Percentiles rank a stretch among this genome's conserved stretches.
Conservation (phyloP, 1,140 invertebrate genomes). For the Hylaeus volcanicus region DNA sequence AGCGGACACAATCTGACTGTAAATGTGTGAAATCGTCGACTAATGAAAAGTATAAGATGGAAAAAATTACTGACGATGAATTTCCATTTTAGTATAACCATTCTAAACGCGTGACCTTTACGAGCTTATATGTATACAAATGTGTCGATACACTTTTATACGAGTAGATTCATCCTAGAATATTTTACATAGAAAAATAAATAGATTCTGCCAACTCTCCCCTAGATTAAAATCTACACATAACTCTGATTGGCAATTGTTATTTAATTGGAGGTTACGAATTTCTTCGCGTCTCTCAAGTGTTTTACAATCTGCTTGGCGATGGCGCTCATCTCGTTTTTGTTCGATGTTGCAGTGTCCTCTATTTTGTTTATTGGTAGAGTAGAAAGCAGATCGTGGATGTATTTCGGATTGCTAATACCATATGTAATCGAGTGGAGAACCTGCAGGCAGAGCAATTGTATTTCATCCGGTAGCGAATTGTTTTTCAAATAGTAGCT, state of each 20-base stretch:
- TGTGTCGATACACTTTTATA: not conserved
- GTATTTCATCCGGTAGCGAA: constrained; percentile 61
- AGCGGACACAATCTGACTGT: too few relatives aligned
- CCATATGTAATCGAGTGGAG: constrained; percentile 74
- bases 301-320: constrained; percentile 62
- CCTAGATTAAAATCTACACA: not conserved
- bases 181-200: too few relatives aligned
- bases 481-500: constrained; percentile 59
- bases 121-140: not conserved
- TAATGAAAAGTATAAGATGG: too few relatives aligned
- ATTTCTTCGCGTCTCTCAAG: constrained; percentile 41
- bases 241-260: not conserved
- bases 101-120: too few relatives aligned
- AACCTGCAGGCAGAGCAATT: constrained; percentile 68
- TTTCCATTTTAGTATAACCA: too few relatives aligned
- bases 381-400: constrained; percentile 56
- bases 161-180: too few relatives aligned
- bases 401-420: constrained; percentile 54
- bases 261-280: constrained; percentile 12
- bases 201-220: too few relatives aligned
- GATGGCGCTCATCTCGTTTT: constrained; percentile 42
- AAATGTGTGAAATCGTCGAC: too few relatives aligned
- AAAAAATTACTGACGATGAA: too few relatives aligned
- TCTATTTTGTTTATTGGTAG: constrained; percentile 67
- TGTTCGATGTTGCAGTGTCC: constrained; percentile 38